Evolutionary conservation across 2,113 vertebrate genomes (phyloP), one percentile per base, ranked within the genome.

Genomic region (Sorex fumeus): DNA sequence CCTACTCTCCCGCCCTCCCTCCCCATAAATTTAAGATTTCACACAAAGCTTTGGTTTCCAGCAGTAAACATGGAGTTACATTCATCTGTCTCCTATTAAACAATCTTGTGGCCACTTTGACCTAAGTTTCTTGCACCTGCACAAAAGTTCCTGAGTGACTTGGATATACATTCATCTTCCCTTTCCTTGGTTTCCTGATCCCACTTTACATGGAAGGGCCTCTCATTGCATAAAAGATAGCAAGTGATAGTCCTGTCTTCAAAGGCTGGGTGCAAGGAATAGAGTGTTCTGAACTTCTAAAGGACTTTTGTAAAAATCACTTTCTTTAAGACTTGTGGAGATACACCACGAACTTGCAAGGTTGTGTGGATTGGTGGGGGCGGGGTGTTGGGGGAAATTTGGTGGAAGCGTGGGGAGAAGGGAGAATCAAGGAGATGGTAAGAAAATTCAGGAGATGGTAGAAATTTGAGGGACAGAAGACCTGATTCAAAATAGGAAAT

Each of bases 31-130:
- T 95, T 97, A 87, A 95, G 82, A 95, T 97, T 97, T 95, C 91
- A 96, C 97, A 97, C 96, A 36, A 96, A 96, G 82, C 98, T 98
- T 98, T 98, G 98, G 98, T 98, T 98, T 97, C 97, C 98, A 98
- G 98, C 98, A 97, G 98, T 98, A 98, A 98, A 98, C 98, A 98
- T 95, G 98, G 96, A 96, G 95, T 97, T 98, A 98, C 98, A 98
- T 98, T 98, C 97, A 96, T 98, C 95, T 15, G 97, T 98, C 98
- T 98, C 97, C 97, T 97, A 75, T 5, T 45, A 93, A 97, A 97
- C 96, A 97, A 96, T 97, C 94, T 50, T 71, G 95, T 92, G 93
- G 97, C 95, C 95, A 89, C 95, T 95, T 97, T 96, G 95, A 96
- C 96, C 91, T 78, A 7, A 95, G 92, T 93, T 96, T 97, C 90